A percentile compares a stretch with the other conserved stretches of the same genome.
phyloP scores from a whole-genome alignment of 2,888 invertebrate genomes.

The Liodrosophila aerea region DNA sequence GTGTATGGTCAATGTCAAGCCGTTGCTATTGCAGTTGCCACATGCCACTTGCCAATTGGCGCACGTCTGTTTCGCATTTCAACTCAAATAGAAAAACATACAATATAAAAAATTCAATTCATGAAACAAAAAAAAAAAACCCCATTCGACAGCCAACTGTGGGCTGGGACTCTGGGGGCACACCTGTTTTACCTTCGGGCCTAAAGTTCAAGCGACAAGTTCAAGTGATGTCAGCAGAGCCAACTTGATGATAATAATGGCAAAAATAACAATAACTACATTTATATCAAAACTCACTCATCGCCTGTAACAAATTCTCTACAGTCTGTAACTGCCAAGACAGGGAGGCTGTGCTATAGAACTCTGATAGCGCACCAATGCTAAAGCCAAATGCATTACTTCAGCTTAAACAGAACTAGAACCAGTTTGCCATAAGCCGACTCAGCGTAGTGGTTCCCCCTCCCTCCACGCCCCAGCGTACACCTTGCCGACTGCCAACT shows the following conservation, averaged over 20 bases:
- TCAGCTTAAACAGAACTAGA: constrained; percentile 25
- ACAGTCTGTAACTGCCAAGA: constrained; percentile 1
- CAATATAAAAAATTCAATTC: too few relatives aligned
- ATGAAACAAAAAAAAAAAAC: too few relatives aligned
- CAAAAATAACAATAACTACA: constrained; percentile 1
- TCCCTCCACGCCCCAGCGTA: constrained; percentile 1
- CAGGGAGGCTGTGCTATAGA: constrained; percentile 10
- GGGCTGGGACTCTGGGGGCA: neutral
- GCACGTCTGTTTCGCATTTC: too few relatives aligned
- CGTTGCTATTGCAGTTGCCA: neutral
- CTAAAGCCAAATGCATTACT: constrained; percentile 15
- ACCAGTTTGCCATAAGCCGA: constrained; percentile 38
- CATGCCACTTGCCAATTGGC: too few relatives aligned
- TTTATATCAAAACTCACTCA: neutral
- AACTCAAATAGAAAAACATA: too few relatives aligned
- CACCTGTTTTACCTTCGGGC: constrained; percentile 18
- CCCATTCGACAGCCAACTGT: too few relatives aligned
- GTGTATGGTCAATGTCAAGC: constrained; percentile 53
- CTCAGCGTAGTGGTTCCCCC: neutral
- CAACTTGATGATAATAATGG: constrained; percentile 4
- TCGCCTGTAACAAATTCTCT: constrained; percentile 4
- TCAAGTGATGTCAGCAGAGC: constrained; percentile 51
- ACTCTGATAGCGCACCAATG: constrained; percentile 2
- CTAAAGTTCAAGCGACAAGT: constrained; percentile 67
- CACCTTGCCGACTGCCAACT: neutral